A percentile compares a stretch with the other conserved stretches of the same genome.
Conservation (phyloP, 2,113 vertebrate genomes). For the Rhombomys opimus region DNA sequence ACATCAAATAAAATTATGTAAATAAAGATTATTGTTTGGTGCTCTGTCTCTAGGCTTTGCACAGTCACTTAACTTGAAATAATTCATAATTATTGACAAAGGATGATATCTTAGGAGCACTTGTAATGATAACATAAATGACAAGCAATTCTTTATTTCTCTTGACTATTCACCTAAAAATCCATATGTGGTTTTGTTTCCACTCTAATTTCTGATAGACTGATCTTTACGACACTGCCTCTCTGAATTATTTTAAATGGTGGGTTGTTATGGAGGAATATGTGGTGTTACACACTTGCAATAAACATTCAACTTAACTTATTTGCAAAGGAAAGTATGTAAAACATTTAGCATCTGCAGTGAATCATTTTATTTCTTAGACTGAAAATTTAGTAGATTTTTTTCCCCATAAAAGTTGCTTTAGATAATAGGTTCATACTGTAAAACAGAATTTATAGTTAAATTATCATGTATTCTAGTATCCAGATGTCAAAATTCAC, state of each 20-base stretch:
- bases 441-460: constrained; percentile 71
- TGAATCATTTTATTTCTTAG: constrained; percentile 58
- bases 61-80: not conserved
- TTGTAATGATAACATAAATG: not conserved
- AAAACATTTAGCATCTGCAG: constrained; percentile 52
- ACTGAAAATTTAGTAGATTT: constrained; percentile 62
- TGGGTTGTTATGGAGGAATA: not conserved
- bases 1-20: constrained; percentile 16
- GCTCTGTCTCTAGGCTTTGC: not conserved
- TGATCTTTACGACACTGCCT: constrained; percentile 42
- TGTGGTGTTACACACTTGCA: constrained; percentile 32
- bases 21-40: not conserved
- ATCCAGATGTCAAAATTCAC: constrained; percentile 81
- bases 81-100: not conserved
- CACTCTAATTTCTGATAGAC: constrained; percentile 49
- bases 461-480: constrained; percentile 49
- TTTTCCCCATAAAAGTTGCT: constrained; percentile 58
- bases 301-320: constrained; percentile 67
- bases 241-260: constrained; percentile 59
- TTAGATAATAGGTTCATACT: constrained; percentile 68
- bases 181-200: constrained; percentile 45
- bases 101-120: not conserved
- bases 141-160: constrained; percentile 1
- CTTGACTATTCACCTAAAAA: constrained; percentile 44
- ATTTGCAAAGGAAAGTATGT: constrained; percentile 55